These are phyloP conservation scores for Penaeus monodon DNA, from an alignment of 2,888 invertebrate genomes.

Conservation along the genomic window DNA sequence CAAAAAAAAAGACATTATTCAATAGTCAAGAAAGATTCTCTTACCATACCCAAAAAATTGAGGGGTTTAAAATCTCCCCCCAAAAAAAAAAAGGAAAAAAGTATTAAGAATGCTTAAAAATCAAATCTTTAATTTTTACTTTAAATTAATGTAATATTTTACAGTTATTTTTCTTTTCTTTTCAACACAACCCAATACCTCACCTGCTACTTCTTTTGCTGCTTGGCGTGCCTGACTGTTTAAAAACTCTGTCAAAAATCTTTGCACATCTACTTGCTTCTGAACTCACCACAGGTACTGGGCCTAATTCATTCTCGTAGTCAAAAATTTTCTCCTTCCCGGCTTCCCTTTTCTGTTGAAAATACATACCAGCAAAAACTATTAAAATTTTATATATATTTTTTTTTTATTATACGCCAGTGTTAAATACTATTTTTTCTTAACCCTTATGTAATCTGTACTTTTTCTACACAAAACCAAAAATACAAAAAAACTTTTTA, in stretches of 20 bases:
- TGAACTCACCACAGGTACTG: constrained; percentile 26
- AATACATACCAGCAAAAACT: not conserved
- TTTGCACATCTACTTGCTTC: not conserved
- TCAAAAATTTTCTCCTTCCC: not conserved
- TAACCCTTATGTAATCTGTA: too few species aligned
- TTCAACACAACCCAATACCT: not conserved
- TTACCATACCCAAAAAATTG: too few species aligned
- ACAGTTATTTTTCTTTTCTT: not conserved
- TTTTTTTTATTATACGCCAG: too few species aligned
- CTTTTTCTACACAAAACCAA: too few species aligned
- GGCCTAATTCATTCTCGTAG: constrained; percentile 22
- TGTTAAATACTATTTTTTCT: too few species aligned
- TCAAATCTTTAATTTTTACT: too few species aligned
- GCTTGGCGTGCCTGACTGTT: constrained; percentile 25
- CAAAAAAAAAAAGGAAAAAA: too few species aligned
- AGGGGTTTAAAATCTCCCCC: too few species aligned
- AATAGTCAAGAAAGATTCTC: too few species aligned
- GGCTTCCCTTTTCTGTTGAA: not conserved
- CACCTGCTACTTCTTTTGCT: constrained; percentile 21
- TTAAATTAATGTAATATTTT: not conserved
- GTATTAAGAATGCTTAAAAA: too few species aligned
- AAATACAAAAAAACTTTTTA: too few species aligned
- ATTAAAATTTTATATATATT: not conserved
- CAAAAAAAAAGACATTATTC: too few species aligned
- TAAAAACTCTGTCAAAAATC: constrained; percentile 1